These are phyloP conservation scores for Saccostrea glomerata DNA, from an alignment of 1,140 invertebrate species.

Conservation along the genomic window DNA sequence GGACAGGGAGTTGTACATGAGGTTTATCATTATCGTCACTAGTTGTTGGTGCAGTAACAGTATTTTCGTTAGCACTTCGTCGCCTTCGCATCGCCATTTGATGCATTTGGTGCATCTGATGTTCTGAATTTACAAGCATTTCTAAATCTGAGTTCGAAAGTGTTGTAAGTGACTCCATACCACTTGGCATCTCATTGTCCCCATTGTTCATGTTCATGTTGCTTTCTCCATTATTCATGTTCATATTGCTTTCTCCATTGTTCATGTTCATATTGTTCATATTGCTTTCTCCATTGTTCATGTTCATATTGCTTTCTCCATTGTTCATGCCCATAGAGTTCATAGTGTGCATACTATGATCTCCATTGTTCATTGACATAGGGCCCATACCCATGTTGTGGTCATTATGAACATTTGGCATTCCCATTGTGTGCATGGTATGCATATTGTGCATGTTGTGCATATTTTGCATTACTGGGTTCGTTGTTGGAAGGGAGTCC, in stretches of 20 bases:
- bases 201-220: slow-evolving; percentile 19
- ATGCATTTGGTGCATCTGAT: slow-evolving; percentile 36
- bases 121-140: slow-evolving; percentile 27
- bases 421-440: slow-evolving; percentile 4
- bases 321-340: slow-evolving; percentile 36
- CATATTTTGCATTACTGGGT: background rate
- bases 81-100: slow-evolving; percentile 39
- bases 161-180: slow-evolving; percentile 48
- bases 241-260: background rate
- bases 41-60: slow-evolving; percentile 29
- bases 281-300: slow-evolving; percentile 3
- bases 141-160: slow-evolving; percentile 42
- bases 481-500: slow-evolving; percentile 1
- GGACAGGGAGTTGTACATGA: background rate
- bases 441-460: slow-evolving; percentile 10
- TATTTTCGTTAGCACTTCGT: background rate
- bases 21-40: slow-evolving; percentile 42
- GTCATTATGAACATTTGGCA: background rate
- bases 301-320: background rate
- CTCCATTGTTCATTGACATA: background rate
- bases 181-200: slow-evolving; percentile 15
- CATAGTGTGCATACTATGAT: slow-evolving; percentile 9
- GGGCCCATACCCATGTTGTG: background rate
- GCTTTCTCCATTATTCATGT: background rate
- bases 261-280: slow-evolving; percentile 14